These are phyloP conservation scores for Zaprionus lachaisei DNA, from an alignment of 1,140 invertebrate genomes.

Conservation along the genomic window DNA sequence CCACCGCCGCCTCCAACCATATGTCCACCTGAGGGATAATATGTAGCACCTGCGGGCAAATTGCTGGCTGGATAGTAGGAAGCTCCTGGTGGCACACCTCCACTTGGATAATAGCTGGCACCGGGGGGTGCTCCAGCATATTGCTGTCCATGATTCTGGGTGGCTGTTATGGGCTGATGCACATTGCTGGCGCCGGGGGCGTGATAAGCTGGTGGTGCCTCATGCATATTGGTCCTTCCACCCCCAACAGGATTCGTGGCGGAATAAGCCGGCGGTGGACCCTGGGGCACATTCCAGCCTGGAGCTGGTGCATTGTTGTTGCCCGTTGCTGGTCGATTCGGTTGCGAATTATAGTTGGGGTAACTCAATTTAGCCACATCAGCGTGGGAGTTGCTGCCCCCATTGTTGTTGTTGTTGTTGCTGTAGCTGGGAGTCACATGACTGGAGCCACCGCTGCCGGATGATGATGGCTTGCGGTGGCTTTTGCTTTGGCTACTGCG, in stretches of 20 bases:
- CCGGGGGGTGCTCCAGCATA: constrained; percentile 60
- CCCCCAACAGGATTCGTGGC: constrained; percentile 68
- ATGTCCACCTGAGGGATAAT: constrained; percentile 59
- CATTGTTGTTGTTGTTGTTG: constrained; percentile 51
- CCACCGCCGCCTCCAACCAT: constrained; percentile 60
- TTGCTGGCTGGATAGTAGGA: constrained; percentile 12
- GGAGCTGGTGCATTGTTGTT: constrained; percentile 32
- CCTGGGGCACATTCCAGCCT: constrained; percentile 81
- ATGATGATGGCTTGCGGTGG: constrained; percentile 66
- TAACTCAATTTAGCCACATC: constrained; percentile 79
- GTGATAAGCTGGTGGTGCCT: constrained; percentile 69
- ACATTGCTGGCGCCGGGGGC: constrained; percentile 62
- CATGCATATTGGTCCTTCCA: constrained; percentile 70
- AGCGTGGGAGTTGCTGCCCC: constrained; percentile 67
- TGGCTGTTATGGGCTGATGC: constrained; percentile 63
- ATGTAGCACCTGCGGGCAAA: constrained; percentile 52
- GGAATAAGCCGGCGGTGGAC: constrained; percentile 74
- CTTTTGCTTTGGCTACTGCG: constrained; percentile 66
- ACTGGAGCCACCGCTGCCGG: constrained; percentile 69
- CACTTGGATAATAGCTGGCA: constrained; percentile 65
- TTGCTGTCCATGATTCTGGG: constrained; percentile 61
- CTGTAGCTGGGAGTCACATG: constrained; percentile 73
- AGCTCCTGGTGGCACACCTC: no score
- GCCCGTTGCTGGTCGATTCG: constrained; percentile 65
- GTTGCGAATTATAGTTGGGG: constrained; percentile 77